Conservation (phyloP, 1,140 invertebrate genomes). For the Trachymyrmex septentrionalis region DNA sequence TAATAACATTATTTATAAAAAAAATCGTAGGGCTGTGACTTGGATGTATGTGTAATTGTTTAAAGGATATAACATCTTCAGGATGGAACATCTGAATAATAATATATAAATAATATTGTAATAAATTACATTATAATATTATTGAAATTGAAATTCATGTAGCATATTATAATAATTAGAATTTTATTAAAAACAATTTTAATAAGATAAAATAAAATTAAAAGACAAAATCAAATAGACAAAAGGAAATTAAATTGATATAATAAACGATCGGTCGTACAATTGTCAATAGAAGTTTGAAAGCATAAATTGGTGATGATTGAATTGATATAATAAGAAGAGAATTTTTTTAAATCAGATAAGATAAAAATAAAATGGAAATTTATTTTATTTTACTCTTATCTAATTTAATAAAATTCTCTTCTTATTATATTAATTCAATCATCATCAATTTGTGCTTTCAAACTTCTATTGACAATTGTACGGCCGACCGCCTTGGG, state of each 20-base stretch:
- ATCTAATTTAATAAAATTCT: constrained; percentile 7
- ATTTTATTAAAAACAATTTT: no score
- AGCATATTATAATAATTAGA: not conserved
- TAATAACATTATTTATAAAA: not conserved
- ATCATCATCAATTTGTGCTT: constrained; percentile 44
- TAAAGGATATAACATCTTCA: no score
- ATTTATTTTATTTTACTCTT: not conserved
- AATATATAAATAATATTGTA: not conserved
- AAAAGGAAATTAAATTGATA: no score
- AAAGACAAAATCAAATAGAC: no score
- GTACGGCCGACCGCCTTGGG: not conserved
- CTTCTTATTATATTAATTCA: constrained; percentile 11
- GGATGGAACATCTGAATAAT: not conserved
- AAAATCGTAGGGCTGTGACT: not conserved
- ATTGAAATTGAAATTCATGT: not conserved
- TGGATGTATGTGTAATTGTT: not conserved
- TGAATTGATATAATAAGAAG: constrained; percentile 14
- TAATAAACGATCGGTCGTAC: not conserved
- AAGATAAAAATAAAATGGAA: not conserved
- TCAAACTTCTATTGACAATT: constrained; percentile 47
- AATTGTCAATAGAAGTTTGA: constrained; percentile 45
- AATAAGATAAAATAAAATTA: no score
- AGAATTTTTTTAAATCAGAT: not conserved
- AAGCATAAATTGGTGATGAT: constrained; percentile 43
- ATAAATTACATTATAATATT: not conserved